A percentile compares a stretch with the other conserved stretches of the same genome.
phyloP scores from a whole-genome alignment of 2,888 invertebrate genomes.

The Protophormia terraenovae region DNA sequence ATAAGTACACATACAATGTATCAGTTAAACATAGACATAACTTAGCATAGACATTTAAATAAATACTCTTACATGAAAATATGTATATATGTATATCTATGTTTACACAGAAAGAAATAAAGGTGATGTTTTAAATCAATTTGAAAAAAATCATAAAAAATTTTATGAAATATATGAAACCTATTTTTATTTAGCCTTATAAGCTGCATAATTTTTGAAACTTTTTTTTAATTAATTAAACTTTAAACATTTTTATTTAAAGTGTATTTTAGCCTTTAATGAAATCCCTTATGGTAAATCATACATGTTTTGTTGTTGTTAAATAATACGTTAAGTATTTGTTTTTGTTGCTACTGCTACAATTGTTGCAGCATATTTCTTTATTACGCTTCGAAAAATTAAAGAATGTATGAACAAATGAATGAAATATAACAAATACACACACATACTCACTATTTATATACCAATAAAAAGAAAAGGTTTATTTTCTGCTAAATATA shows the following conservation, averaged over 20 bases:
- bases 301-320: slow-evolving; percentile 43
- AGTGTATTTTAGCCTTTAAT: background rate
- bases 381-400: slow-evolving; percentile 12
- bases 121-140: too few species aligned
- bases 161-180: too few species aligned
- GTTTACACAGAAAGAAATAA: background rate
- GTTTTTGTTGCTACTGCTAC: background rate
- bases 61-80: background rate
- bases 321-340: slow-evolving; percentile 47
- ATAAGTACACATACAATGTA: background rate
- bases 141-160: background rate
- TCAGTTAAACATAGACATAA: background rate
- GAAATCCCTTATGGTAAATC: slow-evolving; percentile 13
- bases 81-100: background rate
- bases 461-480: slow-evolving; percentile 25
- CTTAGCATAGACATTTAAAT: background rate
- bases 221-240: too few species aligned
- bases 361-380: background rate
- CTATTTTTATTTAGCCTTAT: too few species aligned
- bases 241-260: background rate
- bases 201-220: too few species aligned
- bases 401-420: too few species aligned
- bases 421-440: background rate
- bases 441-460: background rate
- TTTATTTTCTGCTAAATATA: slow-evolving; percentile 56